These are phyloP conservation scores for Oreochromis grahami DNA, from an alignment of 2,797 vertebrate species.

Conservation along the genomic window DNA sequence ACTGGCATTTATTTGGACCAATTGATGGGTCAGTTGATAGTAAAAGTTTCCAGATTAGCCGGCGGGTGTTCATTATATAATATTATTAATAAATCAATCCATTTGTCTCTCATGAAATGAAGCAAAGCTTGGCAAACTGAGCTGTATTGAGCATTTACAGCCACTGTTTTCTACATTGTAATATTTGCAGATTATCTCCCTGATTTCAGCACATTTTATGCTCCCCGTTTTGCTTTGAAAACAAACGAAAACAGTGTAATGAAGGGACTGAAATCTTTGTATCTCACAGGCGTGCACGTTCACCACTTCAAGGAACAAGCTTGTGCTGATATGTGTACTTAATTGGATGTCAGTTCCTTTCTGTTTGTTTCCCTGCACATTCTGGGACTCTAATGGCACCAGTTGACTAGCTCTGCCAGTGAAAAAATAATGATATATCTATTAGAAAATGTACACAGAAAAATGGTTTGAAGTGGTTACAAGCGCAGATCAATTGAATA, in stretches of 20 bases:
- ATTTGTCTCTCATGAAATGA: not conserved
- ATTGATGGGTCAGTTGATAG: not conserved
- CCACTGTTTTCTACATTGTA: not conserved
- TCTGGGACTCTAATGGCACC: not conserved
- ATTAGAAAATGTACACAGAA: slow-evolving; percentile 10
- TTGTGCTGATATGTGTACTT: slow-evolving; percentile 4
- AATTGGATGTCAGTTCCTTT: slow-evolving; percentile 10
- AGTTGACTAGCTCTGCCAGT: not conserved
- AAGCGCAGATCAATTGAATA: slow-evolving; percentile 13
- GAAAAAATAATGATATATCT: slow-evolving; percentile 5
- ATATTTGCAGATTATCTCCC: not conserved
- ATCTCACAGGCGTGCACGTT: slow-evolving; percentile 21
- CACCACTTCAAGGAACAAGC: not conserved
- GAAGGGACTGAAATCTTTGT: slow-evolving; percentile 17
- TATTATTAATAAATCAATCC: not conserved
- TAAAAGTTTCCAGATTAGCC: not conserved
- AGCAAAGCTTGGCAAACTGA: not conserved
- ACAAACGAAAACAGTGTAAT: slow-evolving; percentile 26
- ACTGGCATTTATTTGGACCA: not conserved
- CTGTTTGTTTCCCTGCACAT: not conserved
- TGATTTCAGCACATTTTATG: not conserved
- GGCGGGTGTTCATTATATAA: not conserved
- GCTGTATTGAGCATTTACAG: not conserved
- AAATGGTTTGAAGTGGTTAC: slow-evolving; percentile 14
- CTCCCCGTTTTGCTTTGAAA: slow-evolving; percentile 5